A percentile compares a stretch with the other conserved stretches of the same genome.
These are phyloP conservation scores for Eudasyphora cyanicolor DNA, from an alignment of 2,888 invertebrate species.

Conservation along the genomic window DNA sequence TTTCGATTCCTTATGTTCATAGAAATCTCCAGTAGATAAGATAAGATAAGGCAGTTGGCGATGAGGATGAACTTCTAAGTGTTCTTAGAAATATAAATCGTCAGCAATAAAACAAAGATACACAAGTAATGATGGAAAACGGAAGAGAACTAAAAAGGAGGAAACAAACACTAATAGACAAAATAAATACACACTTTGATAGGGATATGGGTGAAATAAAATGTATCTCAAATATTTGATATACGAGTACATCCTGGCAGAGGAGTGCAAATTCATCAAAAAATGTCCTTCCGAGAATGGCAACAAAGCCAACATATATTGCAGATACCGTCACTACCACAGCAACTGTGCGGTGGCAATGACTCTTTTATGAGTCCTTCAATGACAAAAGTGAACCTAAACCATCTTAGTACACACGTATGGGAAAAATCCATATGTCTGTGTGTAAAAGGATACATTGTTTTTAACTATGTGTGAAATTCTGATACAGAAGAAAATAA, in stretches of 20 bases:
- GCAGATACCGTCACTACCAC: too few species aligned
- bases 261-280: neutral
- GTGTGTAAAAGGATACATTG: too few species aligned
- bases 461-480: too few species aligned
- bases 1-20: neutral
- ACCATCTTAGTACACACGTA: too few species aligned
- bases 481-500: too few species aligned
- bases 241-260: neutral
- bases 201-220: neutral
- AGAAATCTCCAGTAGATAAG: too few species aligned
- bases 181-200: neutral
- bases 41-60: neutral
- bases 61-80: too few species aligned
- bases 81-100: neutral
- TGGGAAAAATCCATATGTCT: too few species aligned
- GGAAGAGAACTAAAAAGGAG: too few species aligned
- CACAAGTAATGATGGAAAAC: neutral
- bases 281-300: neutral
- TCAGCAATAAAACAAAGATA: neutral
- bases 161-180: neutral
- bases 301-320: neutral
- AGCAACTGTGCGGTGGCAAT: neutral
- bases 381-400: too few species aligned
- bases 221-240: neutral
- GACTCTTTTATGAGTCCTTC: neutral